Percentiles rank a stretch among this genome's conserved stretches.
Conservation (phyloP, 2,797 vertebrate species). For the Micrastur ruficollis region DNA sequence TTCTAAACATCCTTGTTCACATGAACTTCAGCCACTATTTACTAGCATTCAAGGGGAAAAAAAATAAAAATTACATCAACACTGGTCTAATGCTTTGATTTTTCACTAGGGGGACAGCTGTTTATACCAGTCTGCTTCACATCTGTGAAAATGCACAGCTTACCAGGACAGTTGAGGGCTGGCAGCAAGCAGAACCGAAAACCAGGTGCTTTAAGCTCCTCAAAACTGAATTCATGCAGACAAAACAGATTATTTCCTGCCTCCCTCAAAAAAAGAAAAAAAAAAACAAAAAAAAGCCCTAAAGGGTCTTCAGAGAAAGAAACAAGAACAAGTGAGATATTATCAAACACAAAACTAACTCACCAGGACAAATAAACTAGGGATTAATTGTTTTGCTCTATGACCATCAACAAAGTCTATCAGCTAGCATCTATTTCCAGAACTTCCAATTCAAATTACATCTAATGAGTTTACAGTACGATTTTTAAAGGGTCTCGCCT, state of each 20-base stretch:
- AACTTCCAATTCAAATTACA: conserved; percentile 43
- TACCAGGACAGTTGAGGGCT: not conserved
- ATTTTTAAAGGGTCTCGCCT: conserved; percentile 45
- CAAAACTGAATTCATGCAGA: not conserved
- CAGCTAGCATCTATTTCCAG: conserved; percentile 24
- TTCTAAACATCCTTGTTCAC: conserved; percentile 3
- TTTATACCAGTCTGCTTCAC: not conserved
- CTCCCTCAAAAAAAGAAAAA: not conserved
- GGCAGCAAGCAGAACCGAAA: not conserved
- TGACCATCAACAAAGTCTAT: conserved; percentile 38
- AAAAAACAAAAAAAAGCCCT: not conserved
- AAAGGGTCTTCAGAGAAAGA: not conserved
- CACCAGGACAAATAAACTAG: not conserved
- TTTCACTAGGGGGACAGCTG: not conserved
- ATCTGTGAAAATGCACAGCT: not conserved
- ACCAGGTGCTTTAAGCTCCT: not conserved
- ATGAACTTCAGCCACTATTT: conserved; percentile 10
- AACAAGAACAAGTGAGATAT: not conserved
- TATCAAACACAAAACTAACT: not conserved
- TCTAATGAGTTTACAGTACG: conserved; percentile 52
- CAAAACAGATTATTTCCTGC: not conserved
- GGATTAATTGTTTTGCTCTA: conserved; percentile 24
- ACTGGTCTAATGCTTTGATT: not conserved
- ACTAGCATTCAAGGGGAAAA: not conserved
- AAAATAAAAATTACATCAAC: not conserved